Evolutionary conservation across 1,140 invertebrate species (phyloP).

Genomic region (Trichonephila clavata): DNA sequence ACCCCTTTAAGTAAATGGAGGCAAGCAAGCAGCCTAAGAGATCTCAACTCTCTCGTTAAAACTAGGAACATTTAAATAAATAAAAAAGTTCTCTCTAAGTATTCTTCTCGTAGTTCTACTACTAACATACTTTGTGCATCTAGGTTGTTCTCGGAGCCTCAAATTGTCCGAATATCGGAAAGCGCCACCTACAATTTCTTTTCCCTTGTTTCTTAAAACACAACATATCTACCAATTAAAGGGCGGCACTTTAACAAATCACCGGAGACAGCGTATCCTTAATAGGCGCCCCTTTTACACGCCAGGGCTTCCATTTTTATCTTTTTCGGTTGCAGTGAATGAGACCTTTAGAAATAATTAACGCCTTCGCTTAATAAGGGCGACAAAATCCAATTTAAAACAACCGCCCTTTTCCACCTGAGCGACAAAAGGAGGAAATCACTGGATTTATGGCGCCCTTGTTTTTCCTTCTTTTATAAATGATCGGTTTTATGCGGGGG

Average conservation of each 20-base stretch:
- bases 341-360: conserved; percentile 43
- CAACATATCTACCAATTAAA: conserved; percentile 18
- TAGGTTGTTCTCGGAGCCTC: too few relatives aligned
- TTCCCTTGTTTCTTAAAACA: neutral
- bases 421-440: conserved; percentile 30
- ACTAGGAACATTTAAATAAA: conserved; percentile 6
- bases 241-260: conserved; percentile 1
- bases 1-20: neutral
- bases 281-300: neutral
- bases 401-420: neutral
- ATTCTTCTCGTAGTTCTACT: too few relatives aligned
- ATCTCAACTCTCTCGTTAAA: conserved; percentile 1
- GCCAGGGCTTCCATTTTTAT: neutral
- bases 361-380: neutral
- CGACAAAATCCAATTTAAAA: conserved; percentile 28
- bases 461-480: conserved; percentile 11
- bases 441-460: conserved; percentile 12
- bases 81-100: neutral
- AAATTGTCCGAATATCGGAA: neutral
- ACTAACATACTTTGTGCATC: too few relatives aligned
- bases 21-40: neutral
- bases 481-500: neutral
- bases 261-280: neutral
- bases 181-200: conserved; percentile 25
- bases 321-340: neutral